Evolutionary conservation across 1,140 invertebrate genomes (phyloP), one percentile per base, ranked within the genome.

Genomic region (Pygmarrhopalites habei): DNA sequence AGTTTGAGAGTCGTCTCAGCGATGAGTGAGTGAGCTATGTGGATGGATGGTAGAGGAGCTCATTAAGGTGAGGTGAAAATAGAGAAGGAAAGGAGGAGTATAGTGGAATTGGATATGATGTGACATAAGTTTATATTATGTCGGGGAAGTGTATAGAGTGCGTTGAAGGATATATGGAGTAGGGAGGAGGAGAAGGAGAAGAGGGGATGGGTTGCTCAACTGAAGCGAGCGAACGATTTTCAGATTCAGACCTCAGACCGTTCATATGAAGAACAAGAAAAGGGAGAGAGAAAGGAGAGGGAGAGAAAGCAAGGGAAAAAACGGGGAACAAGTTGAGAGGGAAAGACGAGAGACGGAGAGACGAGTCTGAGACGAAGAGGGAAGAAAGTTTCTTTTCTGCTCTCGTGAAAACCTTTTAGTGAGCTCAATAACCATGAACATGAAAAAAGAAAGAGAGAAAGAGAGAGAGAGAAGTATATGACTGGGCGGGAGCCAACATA

Each of bases 61-160:
- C 59, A 61, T 61, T 61, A 61, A 64, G 62, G 62, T 58, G 59
- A 61, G n/a, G n/a, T n/a, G n/a, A n/a, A n/a, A n/a, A n/a, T n/a
- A n/a, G n/a, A n/a, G n/a, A 61, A 61, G 29, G 59, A 23, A 25
- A 23, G 28, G 28, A 26, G 62, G 56, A 58, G 62, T 39, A 39
- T 56, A 35, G 7, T 46, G 53, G 43, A 58, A 57, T 44, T 52
- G 21, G 61, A 64, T 57, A 63, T 63, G 60, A 56, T 57, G 30
- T 56, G 55, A 64, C 56, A 52, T 56, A 64, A 64, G 55, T 64
- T 58, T 64, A 58, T 59, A 23, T 19, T 23, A 39, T 10, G 17
- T 7, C 17, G 7, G 17, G 35, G 7, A 7, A 10, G 35, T 39
- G 17, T 10, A 49, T 49, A 19, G 7, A 19, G 19, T 19, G 23